phyloP scores from a whole-genome alignment of 2,888 invertebrate genomes.

The Pogonocherus hispidulus region DNA sequence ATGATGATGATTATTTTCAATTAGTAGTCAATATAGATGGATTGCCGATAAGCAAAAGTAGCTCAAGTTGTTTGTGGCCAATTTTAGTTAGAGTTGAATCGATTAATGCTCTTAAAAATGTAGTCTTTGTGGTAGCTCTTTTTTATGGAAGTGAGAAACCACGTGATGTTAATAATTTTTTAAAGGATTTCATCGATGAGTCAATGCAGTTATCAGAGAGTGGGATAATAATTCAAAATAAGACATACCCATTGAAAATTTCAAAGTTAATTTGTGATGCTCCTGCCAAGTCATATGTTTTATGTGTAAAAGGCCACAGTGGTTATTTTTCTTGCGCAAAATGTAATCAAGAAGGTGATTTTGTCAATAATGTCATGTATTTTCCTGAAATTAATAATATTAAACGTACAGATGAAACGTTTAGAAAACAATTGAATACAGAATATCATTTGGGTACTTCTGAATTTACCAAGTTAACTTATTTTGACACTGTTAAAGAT shows the following conservation, averaged over 20 bases:
- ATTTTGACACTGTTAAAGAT: neutral
- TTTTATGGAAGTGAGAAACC: neutral
- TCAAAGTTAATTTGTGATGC: constrained; percentile 22
- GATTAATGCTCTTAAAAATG: neutral
- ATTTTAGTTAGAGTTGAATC: constrained; percentile 5
- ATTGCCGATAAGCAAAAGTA: constrained; percentile 12
- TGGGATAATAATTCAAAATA: neutral
- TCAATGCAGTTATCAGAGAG: neutral
- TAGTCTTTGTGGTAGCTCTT: neutral
- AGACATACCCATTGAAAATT: neutral
- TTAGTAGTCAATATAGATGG: constrained; percentile 18
- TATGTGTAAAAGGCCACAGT: constrained; percentile 20
- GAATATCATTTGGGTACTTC: neutral
- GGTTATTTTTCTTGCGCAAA: constrained; percentile 28
- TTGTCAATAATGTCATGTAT: constrained; percentile 12
- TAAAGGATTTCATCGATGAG: neutral
- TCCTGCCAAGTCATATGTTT: constrained; percentile 25
- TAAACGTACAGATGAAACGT: neutral
- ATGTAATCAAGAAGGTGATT: constrained; percentile 21
- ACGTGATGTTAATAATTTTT: too few species aligned
- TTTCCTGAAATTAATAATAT: neutral
- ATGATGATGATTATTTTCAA: constrained; percentile 3
- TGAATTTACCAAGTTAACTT: neutral
- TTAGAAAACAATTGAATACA: constrained; percentile 1
- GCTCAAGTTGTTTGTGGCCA: constrained; percentile 20